Evolutionary conservation across 2,888 invertebrate genomes (phyloP).

Genomic region (Pandemis heparana): DNA sequence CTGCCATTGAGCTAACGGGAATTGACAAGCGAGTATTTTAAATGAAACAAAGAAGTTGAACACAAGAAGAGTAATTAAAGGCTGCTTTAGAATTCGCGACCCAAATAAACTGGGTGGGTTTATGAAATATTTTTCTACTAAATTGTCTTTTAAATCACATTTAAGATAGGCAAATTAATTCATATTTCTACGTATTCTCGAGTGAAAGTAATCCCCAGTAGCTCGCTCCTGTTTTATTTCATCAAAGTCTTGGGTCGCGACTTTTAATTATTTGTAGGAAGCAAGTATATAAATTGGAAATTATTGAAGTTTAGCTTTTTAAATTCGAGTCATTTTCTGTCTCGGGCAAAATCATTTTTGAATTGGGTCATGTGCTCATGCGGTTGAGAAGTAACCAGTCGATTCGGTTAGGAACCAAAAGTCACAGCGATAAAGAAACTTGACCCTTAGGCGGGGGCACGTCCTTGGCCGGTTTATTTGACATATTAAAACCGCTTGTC

Average conservation of each 20-base stretch:
- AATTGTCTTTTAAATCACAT: background rate
- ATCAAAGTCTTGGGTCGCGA: constrained; percentile 19
- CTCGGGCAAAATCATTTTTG: background rate
- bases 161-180: constrained; percentile 5
- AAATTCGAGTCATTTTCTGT: background rate
- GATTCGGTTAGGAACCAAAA: constrained; percentile 23
- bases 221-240: constrained; percentile 1
- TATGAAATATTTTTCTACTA: background rate
- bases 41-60: background rate
- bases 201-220: constrained; percentile 9
- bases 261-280: constrained; percentile 16
- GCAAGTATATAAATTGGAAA: constrained; percentile 18
- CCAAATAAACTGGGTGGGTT: background rate
- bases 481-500: constrained; percentile 43
- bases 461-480: constrained; percentile 39
- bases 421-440: constrained; percentile 22
- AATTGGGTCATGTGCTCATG: constrained; percentile 31
- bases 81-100: background rate
- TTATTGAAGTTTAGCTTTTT: constrained; percentile 8
- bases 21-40: background rate
- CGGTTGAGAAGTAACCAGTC: background rate
- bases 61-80: background rate
- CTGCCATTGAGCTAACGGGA: background rate
- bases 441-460: constrained; percentile 24
- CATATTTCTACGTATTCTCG: constrained; percentile 9